These are phyloP conservation scores for Sarcophaga bullata DNA, from an alignment of 1,140 invertebrate species.

Conservation along the genomic window DNA sequence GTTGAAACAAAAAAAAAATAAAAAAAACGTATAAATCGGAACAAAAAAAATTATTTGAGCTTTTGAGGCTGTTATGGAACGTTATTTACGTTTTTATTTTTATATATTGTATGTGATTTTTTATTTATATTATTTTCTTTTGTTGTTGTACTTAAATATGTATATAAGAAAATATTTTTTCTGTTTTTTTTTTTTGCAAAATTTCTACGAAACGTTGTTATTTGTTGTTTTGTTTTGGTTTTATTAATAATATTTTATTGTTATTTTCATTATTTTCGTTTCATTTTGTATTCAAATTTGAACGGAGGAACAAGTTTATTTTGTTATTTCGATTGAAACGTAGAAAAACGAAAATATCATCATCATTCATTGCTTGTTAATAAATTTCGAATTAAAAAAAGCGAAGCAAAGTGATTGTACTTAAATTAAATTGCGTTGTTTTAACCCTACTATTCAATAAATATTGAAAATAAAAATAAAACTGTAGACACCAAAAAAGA, in stretches of 20 bases:
- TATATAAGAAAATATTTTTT: too few relatives aligned
- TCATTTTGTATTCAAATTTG: constrained; percentile 37
- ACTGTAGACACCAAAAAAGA: not conserved
- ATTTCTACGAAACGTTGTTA: constrained; percentile 25
- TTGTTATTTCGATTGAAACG: not conserved
- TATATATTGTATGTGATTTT: not conserved
- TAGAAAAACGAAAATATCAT: not conserved
- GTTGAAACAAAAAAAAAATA: not conserved
- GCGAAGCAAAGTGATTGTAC: not conserved
- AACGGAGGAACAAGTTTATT: constrained; percentile 27
- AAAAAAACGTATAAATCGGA: not conserved
- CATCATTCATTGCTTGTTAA: not conserved
- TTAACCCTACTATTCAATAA: not conserved
- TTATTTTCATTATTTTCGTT: constrained; percentile 31
- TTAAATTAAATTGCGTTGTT: constrained; percentile 37
- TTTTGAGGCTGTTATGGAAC: constrained; percentile 3
- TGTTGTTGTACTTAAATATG: not conserved
- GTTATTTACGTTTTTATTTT: constrained; percentile 19
- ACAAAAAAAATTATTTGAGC: not conserved
- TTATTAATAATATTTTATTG: constrained; percentile 24
- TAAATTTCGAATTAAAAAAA: not conserved
- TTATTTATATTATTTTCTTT: constrained; percentile 27
- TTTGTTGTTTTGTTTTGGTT: not conserved
- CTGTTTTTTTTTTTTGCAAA: constrained; percentile 15
- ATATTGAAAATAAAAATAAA: not conserved